A percentile compares a stretch with the other conserved stretches of the same genome.
These are phyloP conservation scores for Periparus ater DNA, from an alignment of 2,797 vertebrate species.

Conservation along the genomic window DNA sequence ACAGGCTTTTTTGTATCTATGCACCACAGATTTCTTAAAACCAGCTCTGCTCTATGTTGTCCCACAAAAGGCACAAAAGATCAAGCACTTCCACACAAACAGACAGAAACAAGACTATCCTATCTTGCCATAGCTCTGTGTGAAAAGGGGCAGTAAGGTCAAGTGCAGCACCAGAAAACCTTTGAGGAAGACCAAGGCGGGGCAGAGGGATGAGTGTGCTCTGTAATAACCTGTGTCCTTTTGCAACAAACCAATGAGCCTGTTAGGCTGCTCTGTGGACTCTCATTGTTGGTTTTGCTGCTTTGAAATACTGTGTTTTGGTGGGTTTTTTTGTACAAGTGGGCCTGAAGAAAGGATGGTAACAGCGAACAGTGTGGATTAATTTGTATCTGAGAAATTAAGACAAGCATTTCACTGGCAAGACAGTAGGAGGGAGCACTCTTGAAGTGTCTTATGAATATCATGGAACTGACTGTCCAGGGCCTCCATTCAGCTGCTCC, in stretches of 20 bases:
- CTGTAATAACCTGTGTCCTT: neutral
- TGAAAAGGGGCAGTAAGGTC: neutral
- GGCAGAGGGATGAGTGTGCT: neutral
- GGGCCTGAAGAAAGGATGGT: neutral
- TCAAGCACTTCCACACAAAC: neutral
- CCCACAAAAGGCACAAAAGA: neutral
- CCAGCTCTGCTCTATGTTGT: neutral
- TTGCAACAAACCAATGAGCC: neutral
- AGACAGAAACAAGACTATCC: neutral
- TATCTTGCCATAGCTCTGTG: neutral
- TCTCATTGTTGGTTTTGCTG: neutral
- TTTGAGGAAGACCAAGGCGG: neutral
- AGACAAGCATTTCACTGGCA: neutral
- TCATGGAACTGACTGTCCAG: neutral
- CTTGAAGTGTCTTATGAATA: neutral
- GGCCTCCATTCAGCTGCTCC: neutral
- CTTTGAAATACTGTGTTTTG: neutral
- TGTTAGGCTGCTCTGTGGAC: neutral
- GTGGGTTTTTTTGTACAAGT: neutral
- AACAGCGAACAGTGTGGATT: neutral
- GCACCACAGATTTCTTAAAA: neutral
- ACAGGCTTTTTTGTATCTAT: neutral
- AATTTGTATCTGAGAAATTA: neutral
- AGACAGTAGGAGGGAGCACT: neutral
- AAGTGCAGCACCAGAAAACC: neutral